Conservation (phyloP, 2,888 invertebrate genomes). For the Synergus umbraculus region DNA sequence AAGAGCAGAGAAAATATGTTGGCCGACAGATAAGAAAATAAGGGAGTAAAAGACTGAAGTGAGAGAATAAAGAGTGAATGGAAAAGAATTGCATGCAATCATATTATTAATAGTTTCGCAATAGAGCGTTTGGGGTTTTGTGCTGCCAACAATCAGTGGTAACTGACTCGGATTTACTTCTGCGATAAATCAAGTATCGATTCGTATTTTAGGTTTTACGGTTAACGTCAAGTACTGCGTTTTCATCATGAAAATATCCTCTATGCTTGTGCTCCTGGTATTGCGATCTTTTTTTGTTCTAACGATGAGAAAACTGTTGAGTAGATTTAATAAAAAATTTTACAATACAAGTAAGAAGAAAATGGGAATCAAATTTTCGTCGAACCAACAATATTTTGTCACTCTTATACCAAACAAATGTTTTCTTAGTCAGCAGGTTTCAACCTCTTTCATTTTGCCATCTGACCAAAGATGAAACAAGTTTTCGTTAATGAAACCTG, state of each 20-base stretch:
- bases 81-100: background rate
- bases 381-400: no score
- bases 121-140: slow-evolving; percentile 16
- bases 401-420: no score
- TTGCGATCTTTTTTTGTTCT: no score
- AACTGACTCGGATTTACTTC: background rate
- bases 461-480: background rate
- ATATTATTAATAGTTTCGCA: slow-evolving; percentile 22
- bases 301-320: no score
- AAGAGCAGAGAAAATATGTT: background rate
- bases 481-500: slow-evolving; percentile 1
- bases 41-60: background rate
- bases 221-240: background rate
- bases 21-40: background rate
- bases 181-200: slow-evolving; percentile 14
- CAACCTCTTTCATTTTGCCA: background rate
- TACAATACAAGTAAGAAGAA: no score
- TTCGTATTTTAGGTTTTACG: slow-evolving; percentile 14
- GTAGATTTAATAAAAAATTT: no score
- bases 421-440: background rate
- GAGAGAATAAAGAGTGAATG: background rate
- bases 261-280: background rate
- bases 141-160: slow-evolving; percentile 16
- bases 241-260: background rate
- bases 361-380: no score